These are phyloP conservation scores for Corynorhinus townsendii DNA, from an alignment of 2,113 vertebrate genomes.

Conservation along the genomic window DNA sequence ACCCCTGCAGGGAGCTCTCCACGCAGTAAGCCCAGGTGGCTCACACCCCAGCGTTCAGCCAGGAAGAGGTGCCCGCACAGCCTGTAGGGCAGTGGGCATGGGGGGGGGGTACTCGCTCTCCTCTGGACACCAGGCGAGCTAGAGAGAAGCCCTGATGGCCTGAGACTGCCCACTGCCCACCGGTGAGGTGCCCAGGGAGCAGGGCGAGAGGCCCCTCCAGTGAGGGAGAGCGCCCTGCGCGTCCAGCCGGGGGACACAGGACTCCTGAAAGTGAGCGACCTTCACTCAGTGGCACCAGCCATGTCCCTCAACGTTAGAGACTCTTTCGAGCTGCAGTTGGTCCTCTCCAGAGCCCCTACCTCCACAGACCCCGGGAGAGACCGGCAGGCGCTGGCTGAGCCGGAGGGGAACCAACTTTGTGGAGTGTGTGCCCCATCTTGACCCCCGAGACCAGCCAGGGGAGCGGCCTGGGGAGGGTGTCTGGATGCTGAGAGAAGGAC, in stretches of 20 bases:
- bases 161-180: background rate
- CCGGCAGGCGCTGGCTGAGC: background rate
- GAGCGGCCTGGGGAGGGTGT: no score
- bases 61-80: background rate
- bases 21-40: background rate
- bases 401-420: conserved; percentile 16
- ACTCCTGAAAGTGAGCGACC: background rate
- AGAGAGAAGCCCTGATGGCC: background rate
- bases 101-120: background rate
- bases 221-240: background rate
- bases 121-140: background rate
- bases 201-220: background rate
- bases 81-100: fast-evolving
- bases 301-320: background rate
- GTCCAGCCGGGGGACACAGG: background rate
- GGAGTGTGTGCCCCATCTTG: background rate
- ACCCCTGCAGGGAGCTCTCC: background rate
- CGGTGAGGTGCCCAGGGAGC: background rate
- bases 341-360: background rate
- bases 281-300: background rate
- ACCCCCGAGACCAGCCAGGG: background rate
- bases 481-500: no score
- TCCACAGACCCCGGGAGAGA: background rate
- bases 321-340: background rate
- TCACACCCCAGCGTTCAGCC: background rate